A percentile compares a stretch with the other conserved stretches of the same genome.
These are phyloP conservation scores for Galeopterus variegatus DNA, from an alignment of 2,113 vertebrate species.

Conservation along the genomic window DNA sequence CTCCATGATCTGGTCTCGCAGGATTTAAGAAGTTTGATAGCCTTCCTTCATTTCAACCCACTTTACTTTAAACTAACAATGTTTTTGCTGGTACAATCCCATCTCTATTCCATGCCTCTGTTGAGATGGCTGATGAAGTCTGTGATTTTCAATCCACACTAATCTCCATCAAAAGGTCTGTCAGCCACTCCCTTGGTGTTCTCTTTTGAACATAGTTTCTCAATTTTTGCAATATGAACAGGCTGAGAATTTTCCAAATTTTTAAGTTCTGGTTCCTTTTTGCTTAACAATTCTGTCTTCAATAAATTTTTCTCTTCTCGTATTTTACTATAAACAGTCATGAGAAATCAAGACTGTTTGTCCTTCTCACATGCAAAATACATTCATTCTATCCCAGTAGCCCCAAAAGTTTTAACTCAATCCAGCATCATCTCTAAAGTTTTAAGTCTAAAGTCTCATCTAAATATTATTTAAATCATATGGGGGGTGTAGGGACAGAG, in stretches of 20 bases:
- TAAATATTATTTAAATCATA: too few relatives aligned
- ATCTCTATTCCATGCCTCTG: too few relatives aligned
- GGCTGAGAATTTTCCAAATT: not conserved
- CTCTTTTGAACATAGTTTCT: not conserved
- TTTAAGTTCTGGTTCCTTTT: not conserved
- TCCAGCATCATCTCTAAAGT: too few relatives aligned
- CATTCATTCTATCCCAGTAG: too few relatives aligned
- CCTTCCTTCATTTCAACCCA: not conserved
- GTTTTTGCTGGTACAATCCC: not conserved
- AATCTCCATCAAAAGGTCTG: not conserved
- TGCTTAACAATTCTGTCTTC: not conserved
- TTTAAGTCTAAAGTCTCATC: too few relatives aligned
- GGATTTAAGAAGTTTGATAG: not conserved
- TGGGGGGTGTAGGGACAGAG: too few relatives aligned
- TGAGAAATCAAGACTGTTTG: not conserved
- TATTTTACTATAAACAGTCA: not conserved
- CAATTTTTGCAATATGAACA: not conserved
- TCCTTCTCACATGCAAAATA: too few relatives aligned
- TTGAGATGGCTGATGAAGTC: not conserved
- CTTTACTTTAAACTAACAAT: not conserved
- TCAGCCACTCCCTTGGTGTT: not conserved
- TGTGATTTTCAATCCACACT: not conserved
- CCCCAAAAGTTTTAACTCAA: too few relatives aligned
- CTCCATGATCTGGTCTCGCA: not conserved
- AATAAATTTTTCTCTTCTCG: not conserved